phyloP scores from a whole-genome alignment of 2,113 vertebrate genomes.

The Colinus virginianus region DNA sequence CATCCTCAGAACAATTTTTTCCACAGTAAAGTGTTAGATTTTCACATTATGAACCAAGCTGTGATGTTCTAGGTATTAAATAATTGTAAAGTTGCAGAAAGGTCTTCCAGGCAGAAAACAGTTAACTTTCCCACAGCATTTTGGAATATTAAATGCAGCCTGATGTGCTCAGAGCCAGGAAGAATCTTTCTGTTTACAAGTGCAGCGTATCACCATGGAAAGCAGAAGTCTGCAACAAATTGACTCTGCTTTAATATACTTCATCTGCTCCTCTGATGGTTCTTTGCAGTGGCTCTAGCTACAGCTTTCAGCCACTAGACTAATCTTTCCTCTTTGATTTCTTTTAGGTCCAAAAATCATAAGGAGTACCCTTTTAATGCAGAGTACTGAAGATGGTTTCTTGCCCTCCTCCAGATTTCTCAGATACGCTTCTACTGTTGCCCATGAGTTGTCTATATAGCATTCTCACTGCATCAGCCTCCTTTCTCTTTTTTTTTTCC shows the following conservation, averaged over 20 bases:
- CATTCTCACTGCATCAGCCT: background rate
- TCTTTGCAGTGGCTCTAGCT: background rate
- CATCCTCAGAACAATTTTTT: background rate
- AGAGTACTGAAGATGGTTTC: conserved; percentile 65
- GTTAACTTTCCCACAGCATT: background rate
- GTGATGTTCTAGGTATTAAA: background rate
- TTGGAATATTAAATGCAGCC: no score
- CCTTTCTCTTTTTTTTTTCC: fast-evolving
- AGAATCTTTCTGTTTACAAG: background rate
- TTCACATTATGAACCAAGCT: background rate
- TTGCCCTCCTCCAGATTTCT: background rate
- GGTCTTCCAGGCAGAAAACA: background rate
- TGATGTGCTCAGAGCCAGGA: background rate
- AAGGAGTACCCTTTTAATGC: conserved; percentile 72
- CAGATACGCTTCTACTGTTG: background rate
- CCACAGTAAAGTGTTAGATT: background rate
- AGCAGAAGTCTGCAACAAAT: background rate
- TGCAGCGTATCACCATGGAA: background rate
- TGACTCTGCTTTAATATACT: background rate
- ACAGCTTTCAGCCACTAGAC: background rate
- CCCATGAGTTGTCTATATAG: background rate
- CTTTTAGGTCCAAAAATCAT: conserved; percentile 58
- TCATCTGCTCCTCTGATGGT: background rate
- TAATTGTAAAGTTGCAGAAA: background rate
- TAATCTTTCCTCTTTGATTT: background rate